Percentiles rank a stretch among this genome's conserved stretches.
Evolutionary conservation across 2,113 vertebrate species (phyloP).

Genomic region (Platichthys flesus): DNA sequence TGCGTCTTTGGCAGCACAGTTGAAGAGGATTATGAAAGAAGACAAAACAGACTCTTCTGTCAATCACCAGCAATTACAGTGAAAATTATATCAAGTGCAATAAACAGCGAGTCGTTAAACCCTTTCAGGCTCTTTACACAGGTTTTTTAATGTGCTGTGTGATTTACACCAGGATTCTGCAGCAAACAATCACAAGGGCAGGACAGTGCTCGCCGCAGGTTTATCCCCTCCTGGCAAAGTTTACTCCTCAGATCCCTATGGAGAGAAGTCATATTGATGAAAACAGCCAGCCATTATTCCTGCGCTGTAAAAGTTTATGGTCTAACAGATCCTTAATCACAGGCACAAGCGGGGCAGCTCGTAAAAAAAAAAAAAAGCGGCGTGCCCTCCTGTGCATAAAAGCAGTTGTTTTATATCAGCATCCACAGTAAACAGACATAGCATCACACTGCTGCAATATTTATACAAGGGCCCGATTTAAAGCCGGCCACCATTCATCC

Average conservation of each 20-base stretch:
- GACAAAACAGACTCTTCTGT: slow-evolving; percentile 1
- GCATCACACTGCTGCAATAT: slow-evolving; percentile 27
- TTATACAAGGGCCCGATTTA: slow-evolving; percentile 33
- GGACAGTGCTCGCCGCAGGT: slow-evolving; percentile 19
- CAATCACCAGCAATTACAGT: background rate
- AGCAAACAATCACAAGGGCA: slow-evolving; percentile 37
- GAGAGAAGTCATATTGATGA: slow-evolving; percentile 56
- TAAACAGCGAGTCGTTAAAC: background rate
- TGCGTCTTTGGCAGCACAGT: background rate
- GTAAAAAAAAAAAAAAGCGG: slow-evolving; percentile 50
- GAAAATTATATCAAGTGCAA: slow-evolving; percentile 1
- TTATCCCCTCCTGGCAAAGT: slow-evolving; percentile 18
- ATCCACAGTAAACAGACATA: slow-evolving; percentile 37
- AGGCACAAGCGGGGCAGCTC: slow-evolving; percentile 60
- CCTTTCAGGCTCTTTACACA: background rate
- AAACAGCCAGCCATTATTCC: slow-evolving; percentile 70
- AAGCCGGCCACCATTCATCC: background rate
- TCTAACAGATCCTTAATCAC: slow-evolving; percentile 66
- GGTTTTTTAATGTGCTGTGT: background rate
- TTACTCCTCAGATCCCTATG: slow-evolving; percentile 27
- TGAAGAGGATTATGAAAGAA: slow-evolving; percentile 2
- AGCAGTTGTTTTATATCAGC: slow-evolving; percentile 53
- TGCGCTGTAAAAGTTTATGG: slow-evolving; percentile 74
- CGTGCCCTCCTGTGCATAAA: slow-evolving; percentile 46
- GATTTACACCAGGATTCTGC: slow-evolving; percentile 43